Evolutionary conservation across 2,113 vertebrate genomes (phyloP).

Genomic region (Pseudolaguvia tuberculata): DNA sequence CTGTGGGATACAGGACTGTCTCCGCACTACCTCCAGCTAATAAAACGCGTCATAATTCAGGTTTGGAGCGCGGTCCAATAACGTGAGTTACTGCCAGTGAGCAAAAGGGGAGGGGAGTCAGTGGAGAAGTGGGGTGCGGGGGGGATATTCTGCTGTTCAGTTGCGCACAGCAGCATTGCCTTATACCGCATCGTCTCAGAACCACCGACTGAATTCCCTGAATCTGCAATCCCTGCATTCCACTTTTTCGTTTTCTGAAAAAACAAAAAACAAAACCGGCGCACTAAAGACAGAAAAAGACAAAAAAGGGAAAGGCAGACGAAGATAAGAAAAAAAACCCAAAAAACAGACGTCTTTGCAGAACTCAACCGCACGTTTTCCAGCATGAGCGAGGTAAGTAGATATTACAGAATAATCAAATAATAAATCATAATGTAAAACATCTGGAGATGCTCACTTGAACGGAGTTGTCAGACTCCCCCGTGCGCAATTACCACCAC

Average conservation of each 20-base stretch:
- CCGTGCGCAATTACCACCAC: not conserved
- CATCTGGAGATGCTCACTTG: not conserved
- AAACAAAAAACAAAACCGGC: not conserved
- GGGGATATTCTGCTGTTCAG: conserved; percentile 38
- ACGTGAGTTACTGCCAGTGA: conserved; percentile 52
- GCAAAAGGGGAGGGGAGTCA: conserved; percentile 55
- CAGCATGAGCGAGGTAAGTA: conserved; percentile 72
- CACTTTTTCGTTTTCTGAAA: not conserved
- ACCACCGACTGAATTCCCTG: conserved; percentile 28
- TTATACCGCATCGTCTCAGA: conserved; percentile 46
- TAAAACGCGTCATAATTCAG: conserved; percentile 29
- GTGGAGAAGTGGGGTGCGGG: conserved; percentile 15
- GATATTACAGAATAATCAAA: not conserved
- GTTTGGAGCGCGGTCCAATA: conserved; percentile 28
- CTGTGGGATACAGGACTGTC: not conserved
- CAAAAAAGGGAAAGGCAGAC: not conserved
- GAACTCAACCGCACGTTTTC: conserved; percentile 49
- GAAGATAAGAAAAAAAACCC: conserved; percentile 29
- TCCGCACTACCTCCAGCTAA: conserved; percentile 6
- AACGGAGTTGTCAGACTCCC: conserved; percentile 1
- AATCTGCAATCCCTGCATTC: too few species aligned
- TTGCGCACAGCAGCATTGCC: conserved; percentile 55
- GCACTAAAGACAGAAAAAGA: not conserved
- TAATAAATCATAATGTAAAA: not conserved
- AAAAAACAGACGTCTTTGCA: conserved; percentile 18